Conservation (phyloP, 2,888 invertebrate genomes). For the Cryptocephalus primarius region DNA sequence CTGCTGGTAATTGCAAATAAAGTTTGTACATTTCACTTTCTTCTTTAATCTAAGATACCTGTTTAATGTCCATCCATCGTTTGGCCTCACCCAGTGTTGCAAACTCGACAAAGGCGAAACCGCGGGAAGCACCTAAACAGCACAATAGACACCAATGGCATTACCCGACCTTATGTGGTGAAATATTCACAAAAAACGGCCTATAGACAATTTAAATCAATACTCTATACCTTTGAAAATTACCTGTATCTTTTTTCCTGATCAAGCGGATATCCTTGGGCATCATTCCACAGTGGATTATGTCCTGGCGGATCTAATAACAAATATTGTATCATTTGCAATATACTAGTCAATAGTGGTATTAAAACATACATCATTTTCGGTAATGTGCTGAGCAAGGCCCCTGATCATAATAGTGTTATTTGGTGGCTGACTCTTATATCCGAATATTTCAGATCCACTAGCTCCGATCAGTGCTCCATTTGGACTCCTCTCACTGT, state of each 20-base stretch:
- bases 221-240: slow-evolving; percentile 19
- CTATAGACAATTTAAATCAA: slow-evolving; percentile 27
- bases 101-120: slow-evolving; percentile 92
- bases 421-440: slow-evolving; percentile 38
- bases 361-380: slow-evolving; percentile 55
- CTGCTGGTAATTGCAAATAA: slow-evolving; percentile 6
- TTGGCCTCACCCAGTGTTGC: slow-evolving; percentile 76
- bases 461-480: slow-evolving; percentile 34
- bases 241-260: slow-evolving; percentile 76
- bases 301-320: slow-evolving; percentile 64
- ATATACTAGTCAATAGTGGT: no score
- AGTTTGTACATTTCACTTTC: slow-evolving; percentile 13
- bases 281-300: slow-evolving; percentile 61
- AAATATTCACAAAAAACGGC: slow-evolving; percentile 48
- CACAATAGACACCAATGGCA: slow-evolving; percentile 39
- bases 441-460: slow-evolving; percentile 37
- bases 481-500: slow-evolving; percentile 34
- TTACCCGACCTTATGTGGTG: slow-evolving; percentile 34
- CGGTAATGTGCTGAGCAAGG: slow-evolving; percentile 62
- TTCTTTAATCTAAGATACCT: slow-evolving; percentile 49
- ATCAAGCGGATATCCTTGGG: slow-evolving; percentile 74
- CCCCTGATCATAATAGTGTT: slow-evolving; percentile 69
- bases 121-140: slow-evolving; percentile 82
- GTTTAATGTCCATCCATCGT: slow-evolving; percentile 86
- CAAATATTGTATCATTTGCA: neutral